These are phyloP conservation scores for Pseudorhombus dupliciocellatus DNA, from an alignment of 2,113 vertebrate species.

Conservation along the genomic window DNA sequence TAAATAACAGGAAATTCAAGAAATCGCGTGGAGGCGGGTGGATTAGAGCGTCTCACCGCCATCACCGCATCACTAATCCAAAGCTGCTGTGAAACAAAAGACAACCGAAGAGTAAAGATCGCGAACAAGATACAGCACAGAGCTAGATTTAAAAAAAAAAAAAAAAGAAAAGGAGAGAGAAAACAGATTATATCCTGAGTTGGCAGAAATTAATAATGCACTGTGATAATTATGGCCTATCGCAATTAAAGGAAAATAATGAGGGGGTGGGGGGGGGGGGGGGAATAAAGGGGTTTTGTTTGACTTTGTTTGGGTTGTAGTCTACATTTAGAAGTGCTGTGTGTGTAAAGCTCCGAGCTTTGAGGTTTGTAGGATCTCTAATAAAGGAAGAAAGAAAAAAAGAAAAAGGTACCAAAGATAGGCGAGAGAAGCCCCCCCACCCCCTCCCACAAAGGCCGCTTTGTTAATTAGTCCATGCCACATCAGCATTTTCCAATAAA, in stretches of 20 bases:
- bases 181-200: conserved; percentile 65
- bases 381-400: conserved; percentile 48
- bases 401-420: conserved; percentile 53
- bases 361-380: conserved; percentile 65
- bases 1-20: conserved; percentile 27
- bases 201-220: conserved; percentile 79
- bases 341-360: conserved; percentile 70
- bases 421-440: conserved; percentile 61
- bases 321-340: conserved; percentile 79
- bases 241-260: conserved; percentile 64
- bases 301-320: conserved; percentile 72
- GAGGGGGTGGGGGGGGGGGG: conserved; percentile 17
- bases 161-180: conserved; percentile 4
- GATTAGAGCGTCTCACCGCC: conserved; percentile 3
- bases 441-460: conserved; percentile 78
- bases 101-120: neutral
- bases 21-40: conserved; percentile 1
- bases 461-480: conserved; percentile 88
- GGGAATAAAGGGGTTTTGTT: conserved; percentile 64
- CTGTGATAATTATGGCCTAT: conserved; percentile 74
- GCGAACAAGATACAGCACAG: neutral
- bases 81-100: neutral
- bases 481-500: conserved; percentile 90
- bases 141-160: conserved; percentile 4
- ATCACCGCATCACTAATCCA: conserved; percentile 28